Evolutionary conservation across 2,113 vertebrate genomes (phyloP), one percentile per base, ranked within the genome.

Genomic region (Phodopus roborovskii): DNA sequence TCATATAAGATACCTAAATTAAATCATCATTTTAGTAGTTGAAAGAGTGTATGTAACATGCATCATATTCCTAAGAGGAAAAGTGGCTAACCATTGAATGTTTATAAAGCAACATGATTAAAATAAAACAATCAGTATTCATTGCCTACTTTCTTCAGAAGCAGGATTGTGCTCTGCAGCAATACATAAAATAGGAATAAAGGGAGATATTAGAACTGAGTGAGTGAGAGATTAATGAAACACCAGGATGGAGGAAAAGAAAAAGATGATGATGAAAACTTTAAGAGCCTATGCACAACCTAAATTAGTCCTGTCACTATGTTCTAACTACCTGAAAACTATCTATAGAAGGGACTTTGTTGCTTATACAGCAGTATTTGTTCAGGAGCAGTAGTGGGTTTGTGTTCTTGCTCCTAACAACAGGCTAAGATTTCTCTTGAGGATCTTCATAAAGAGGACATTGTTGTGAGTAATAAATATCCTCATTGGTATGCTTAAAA

Each of bases 401-500:
- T 75, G 42, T 53, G n/a, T 64, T 96, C 70, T 94, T 75, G 58
- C 5, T 79, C 28, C 60, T 91, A 48, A 88, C 13, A 81, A 30
- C n/a, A 60, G 48, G 8, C 17, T 79, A 62, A 56, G 45, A 85
- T 79, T 92, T 94, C 93, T 95, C 91, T 39, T 71, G 91, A 90
- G 42, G 4, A 53, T 90, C 58, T 81, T 90, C 89, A 77, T 74
- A 82, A 94, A 75, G 9, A 88, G 79, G n/a, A 88, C 62, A 84
- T 30, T 45, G 91, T 79, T 88, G n/a, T 6, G 78, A 92, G 93
- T 74, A 64, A 95, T 75, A 87, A 91, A 73, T 56, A 88, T 83
- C 75, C 56, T 96, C 84, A 68, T 7, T 74, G 62, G 70, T 20
- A 68, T 53, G 58, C 58, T 90, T 96, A 92, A 96, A 88, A 90